A percentile compares a stretch with the other conserved stretches of the same genome.
Conservation (phyloP, 2,797 vertebrate species). For the Falco berigora region DNA sequence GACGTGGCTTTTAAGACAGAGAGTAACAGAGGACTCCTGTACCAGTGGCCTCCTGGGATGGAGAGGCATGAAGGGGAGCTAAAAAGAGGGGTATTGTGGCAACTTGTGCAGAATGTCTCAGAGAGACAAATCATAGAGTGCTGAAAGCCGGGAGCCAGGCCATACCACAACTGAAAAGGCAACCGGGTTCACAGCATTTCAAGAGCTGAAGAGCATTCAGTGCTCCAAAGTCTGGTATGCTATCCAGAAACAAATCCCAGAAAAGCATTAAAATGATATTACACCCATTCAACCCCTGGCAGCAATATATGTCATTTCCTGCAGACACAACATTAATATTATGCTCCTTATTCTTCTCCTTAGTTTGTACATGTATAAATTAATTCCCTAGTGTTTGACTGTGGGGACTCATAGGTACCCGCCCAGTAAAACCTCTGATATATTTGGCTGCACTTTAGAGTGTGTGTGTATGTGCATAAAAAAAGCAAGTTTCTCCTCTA, state of each 20-base stretch:
- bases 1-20: not conserved
- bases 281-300: not conserved
- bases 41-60: not conserved
- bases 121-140: not conserved
- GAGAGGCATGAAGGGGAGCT: not conserved
- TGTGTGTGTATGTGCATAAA: not conserved
- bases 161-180: accelerated
- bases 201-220: not conserved
- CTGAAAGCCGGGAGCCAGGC: not conserved
- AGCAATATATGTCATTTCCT: not conserved
- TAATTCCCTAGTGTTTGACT: not conserved
- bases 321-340: not conserved
- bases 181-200: accelerated
- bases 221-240: not conserved
- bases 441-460: not conserved
- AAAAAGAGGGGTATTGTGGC: not conserved
- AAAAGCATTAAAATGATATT: not conserved
- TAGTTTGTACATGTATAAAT: not conserved
- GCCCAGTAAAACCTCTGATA: not conserved
- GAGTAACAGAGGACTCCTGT: not conserved
- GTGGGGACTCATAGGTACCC: not conserved
- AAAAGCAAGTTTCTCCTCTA: not conserved
- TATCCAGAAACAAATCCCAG: not conserved
- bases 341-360: not conserved
- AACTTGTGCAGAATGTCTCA: not conserved